phyloP scores from a whole-genome alignment of 1,140 invertebrate species.

The Megalonaias nervosa region DNA sequence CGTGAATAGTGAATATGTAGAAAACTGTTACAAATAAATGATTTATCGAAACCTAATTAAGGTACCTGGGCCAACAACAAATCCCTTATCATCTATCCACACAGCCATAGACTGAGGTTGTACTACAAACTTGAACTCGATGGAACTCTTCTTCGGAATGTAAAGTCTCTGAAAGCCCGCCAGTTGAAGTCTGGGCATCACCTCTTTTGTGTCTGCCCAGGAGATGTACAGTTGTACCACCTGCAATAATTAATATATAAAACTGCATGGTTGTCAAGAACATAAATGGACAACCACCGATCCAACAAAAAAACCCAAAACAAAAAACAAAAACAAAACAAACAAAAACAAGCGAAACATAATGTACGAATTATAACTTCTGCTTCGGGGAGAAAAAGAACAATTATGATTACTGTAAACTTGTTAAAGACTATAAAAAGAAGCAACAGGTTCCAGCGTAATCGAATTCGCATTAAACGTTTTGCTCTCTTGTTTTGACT shows the following conservation, averaged over 20 bases:
- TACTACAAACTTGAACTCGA: slow-evolving; percentile 43
- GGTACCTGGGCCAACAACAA: slow-evolving; percentile 58
- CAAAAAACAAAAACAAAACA: no score
- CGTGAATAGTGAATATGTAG: not conserved
- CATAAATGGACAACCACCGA: not conserved
- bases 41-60: not conserved
- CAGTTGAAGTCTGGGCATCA: slow-evolving; percentile 63
- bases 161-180: slow-evolving; percentile 53
- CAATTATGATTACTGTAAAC: not conserved
- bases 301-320: no score
- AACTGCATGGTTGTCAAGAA: not conserved
- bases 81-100: slow-evolving; percentile 58
- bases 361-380: not conserved
- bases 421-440: not conserved
- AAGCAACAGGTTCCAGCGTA: not conserved
- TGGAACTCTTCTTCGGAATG: slow-evolving; percentile 14
- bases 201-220: slow-evolving; percentile 52
- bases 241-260: slow-evolving; percentile 38
- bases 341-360: no score
- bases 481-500: not conserved
- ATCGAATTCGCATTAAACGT: not conserved
- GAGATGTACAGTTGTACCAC: slow-evolving; percentile 64
- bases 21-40: not conserved
- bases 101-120: slow-evolving; percentile 54
- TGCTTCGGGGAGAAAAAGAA: not conserved